Percentiles rank a stretch among this genome's conserved stretches.
Conservation (phyloP, 2,888 invertebrate species). For the Noctua comes region DNA sequence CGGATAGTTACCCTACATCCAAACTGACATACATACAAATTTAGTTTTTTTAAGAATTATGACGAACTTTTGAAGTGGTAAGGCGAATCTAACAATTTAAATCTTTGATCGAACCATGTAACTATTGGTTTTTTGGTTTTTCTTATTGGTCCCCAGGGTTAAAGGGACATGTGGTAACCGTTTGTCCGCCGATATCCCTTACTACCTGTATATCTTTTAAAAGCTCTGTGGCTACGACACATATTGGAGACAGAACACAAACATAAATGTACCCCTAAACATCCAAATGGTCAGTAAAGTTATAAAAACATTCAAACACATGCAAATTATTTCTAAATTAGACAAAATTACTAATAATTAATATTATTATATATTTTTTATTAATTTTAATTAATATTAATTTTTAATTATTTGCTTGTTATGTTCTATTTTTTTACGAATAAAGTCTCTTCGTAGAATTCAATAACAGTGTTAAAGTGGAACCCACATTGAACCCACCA, state of each 20-base stretch:
- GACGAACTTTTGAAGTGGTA: not conserved
- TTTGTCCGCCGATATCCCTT: not conserved
- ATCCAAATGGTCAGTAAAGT: not conserved
- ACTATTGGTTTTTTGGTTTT: no score
- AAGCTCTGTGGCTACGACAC: slow-evolving; percentile 16
- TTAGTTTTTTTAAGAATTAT: no score
- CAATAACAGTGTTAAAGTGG: not conserved
- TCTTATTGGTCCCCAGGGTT: no score
- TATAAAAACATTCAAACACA: slow-evolving; percentile 14
- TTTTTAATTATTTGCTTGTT: no score
- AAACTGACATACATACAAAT: not conserved
- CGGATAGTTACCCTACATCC: not conserved
- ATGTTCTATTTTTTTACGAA: not conserved
- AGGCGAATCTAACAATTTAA: not conserved
- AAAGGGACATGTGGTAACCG: not conserved
- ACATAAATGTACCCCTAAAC: not conserved
- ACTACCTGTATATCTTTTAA: not conserved
- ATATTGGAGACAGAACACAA: slow-evolving; percentile 10
- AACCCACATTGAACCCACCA: not conserved
- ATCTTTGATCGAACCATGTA: not conserved
- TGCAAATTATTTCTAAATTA: slow-evolving; percentile 6
- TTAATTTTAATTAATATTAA: no score
- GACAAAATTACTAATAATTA: no score
- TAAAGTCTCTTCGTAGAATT: not conserved
- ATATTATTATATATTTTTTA: no score